A percentile compares a stretch with the other conserved stretches of the same genome.
These are phyloP conservation scores for Helicoverpa zea DNA, from an alignment of 1,140 invertebrate species.

Conservation along the genomic window DNA sequence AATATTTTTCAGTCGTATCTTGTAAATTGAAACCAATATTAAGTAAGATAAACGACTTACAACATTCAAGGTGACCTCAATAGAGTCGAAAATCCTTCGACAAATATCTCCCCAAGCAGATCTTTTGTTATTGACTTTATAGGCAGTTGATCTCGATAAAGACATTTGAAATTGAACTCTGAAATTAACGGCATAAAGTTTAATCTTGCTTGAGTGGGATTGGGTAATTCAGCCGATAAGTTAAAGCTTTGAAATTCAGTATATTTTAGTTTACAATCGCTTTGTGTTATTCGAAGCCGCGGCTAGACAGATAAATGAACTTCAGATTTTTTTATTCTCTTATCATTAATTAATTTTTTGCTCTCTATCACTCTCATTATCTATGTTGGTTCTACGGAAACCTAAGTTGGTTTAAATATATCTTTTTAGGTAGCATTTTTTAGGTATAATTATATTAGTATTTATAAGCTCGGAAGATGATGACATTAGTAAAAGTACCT, in stretches of 20 bases:
- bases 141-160: constrained; percentile 8
- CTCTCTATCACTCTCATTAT: too few relatives aligned
- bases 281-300: background rate
- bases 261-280: background rate
- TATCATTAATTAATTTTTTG: too few relatives aligned
- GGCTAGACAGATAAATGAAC: background rate
- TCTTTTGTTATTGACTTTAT: constrained; percentile 11
- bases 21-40: background rate
- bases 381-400: too few relatives aligned
- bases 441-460: too few relatives aligned
- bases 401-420: too few relatives aligned
- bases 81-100: constrained; percentile 11
- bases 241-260: constrained; percentile 1
- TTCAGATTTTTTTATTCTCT: too few relatives aligned
- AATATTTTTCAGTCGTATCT: too few relatives aligned
- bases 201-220: background rate
- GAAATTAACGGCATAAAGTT: background rate
- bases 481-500: too few relatives aligned
- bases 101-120: background rate
- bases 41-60: background rate
- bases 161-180: background rate
- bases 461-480: too few relatives aligned
- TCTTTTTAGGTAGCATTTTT: too few relatives aligned
- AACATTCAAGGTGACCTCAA: background rate
- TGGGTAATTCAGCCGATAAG: constrained; percentile 4